phyloP scores from a whole-genome alignment of 1,140 invertebrate species.

The Penaeus vannamei region DNA sequence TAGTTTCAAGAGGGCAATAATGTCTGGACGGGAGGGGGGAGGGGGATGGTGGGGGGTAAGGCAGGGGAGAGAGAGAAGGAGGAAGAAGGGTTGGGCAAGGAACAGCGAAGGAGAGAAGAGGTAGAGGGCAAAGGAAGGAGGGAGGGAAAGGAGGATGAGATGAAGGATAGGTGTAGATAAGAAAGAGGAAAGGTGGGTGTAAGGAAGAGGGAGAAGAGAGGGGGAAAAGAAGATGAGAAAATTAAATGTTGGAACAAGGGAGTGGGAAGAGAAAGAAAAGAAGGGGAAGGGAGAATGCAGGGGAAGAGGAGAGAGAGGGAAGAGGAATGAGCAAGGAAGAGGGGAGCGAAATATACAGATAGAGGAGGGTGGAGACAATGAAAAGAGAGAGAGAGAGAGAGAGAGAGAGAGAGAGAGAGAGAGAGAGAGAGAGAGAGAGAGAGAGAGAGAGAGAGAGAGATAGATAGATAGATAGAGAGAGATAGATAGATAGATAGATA shows the following conservation, averaged over 20 bases:
- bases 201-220: background rate
- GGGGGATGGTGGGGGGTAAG: background rate
- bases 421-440: constrained; percentile 38
- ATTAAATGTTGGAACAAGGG: background rate
- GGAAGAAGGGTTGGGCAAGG: background rate
- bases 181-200: background rate
- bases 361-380: background rate
- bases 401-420: constrained; percentile 38
- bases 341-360: too few species aligned
- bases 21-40: too few species aligned
- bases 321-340: background rate
- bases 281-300: background rate
- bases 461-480: constrained; percentile 20
- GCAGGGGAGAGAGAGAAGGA: background rate
- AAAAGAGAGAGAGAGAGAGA: too few species aligned
- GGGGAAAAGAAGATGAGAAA: background rate
- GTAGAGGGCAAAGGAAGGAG: background rate
- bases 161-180: background rate
- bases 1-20: too few species aligned
- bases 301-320: too few species aligned
- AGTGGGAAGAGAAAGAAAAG: background rate
- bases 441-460: constrained; percentile 38
- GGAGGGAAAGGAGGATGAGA: background rate
- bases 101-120: background rate
- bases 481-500: constrained; percentile 2